A percentile compares a stretch with the other conserved stretches of the same genome.
Conservation (phyloP, 1,140 invertebrate genomes). For the Arctopsyche grandis region DNA sequence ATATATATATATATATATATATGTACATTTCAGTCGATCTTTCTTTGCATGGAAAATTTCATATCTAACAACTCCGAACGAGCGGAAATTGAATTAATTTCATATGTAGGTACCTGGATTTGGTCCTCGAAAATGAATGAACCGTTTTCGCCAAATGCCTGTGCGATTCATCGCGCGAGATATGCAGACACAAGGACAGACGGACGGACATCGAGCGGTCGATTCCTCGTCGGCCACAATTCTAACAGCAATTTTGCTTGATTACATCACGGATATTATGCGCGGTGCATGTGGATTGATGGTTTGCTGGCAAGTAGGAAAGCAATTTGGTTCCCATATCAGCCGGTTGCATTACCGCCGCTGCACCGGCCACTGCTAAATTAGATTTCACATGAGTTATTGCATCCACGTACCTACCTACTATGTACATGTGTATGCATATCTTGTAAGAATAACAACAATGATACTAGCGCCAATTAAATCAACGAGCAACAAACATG, state of each 20-base stretch:
- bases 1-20: background rate
- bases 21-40: background rate
- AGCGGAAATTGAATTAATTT: no score
- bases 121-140: no score
- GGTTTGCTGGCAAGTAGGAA: conserved; percentile 28
- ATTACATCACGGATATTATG: conserved; percentile 41
- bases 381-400: conserved; percentile 37
- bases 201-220: no score
- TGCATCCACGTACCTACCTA: background rate
- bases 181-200: no score
- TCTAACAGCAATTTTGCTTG: conserved; percentile 38
- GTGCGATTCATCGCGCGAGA: no score
- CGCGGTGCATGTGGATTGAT: background rate
- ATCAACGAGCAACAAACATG: no score
- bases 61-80: no score
- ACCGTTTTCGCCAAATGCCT: no score
- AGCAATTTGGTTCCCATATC: conserved; percentile 42
- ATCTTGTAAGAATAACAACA: background rate
- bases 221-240: no score
- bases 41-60: no score
- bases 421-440: background rate
- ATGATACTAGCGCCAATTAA: background rate
- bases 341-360: conserved; percentile 11
- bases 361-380: conserved; percentile 8
- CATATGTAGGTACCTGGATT: no score